Percentiles rank a stretch among this genome's conserved stretches.
These are phyloP conservation scores for Zoanthus solanderi DNA, from an alignment of 92 coral and sea anemone species.

Conservation along the genomic window DNA sequence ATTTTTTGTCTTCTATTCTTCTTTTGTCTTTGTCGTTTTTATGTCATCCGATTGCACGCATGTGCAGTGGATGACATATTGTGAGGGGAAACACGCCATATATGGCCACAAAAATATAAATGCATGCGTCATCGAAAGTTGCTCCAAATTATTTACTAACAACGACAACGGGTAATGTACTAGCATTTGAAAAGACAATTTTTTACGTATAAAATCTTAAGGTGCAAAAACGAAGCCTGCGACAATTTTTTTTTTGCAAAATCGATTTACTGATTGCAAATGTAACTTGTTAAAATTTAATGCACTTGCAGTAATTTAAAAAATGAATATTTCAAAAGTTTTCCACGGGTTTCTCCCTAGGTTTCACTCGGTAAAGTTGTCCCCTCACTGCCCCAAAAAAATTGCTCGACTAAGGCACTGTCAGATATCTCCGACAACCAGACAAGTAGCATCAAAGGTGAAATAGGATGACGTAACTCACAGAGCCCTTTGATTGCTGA, in stretches of 20 bases:
- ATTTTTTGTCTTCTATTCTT: too few relatives aligned
- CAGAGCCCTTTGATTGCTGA: too few relatives aligned
- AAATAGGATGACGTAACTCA: too few relatives aligned
- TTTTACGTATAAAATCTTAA: slow-evolving; percentile 18
- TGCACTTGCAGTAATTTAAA: too few relatives aligned
- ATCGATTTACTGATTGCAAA: too few relatives aligned
- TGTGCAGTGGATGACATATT: too few relatives aligned
- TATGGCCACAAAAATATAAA: too few relatives aligned
- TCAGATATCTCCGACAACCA: neutral
- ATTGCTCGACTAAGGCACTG: neutral
- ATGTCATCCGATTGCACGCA: too few relatives aligned
- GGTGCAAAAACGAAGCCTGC: slow-evolving; percentile 22
- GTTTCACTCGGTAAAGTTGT: neutral
- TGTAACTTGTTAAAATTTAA: too few relatives aligned
- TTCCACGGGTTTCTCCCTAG: neutral
- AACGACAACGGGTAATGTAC: slow-evolving; percentile 15
- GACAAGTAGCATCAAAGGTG: too few relatives aligned
- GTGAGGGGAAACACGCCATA: too few relatives aligned
- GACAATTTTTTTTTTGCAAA: neutral
- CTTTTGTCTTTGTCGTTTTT: too few relatives aligned
- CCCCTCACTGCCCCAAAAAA: neutral
- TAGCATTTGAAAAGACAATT: slow-evolving; percentile 22
- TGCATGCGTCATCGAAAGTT: neutral
- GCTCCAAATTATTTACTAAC: slow-evolving; percentile 11
- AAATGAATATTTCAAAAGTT: neutral